Base-by-base conservation (phyloP, 2,888 invertebrate genomes). In the Pediacus dermestoides region DNA sequence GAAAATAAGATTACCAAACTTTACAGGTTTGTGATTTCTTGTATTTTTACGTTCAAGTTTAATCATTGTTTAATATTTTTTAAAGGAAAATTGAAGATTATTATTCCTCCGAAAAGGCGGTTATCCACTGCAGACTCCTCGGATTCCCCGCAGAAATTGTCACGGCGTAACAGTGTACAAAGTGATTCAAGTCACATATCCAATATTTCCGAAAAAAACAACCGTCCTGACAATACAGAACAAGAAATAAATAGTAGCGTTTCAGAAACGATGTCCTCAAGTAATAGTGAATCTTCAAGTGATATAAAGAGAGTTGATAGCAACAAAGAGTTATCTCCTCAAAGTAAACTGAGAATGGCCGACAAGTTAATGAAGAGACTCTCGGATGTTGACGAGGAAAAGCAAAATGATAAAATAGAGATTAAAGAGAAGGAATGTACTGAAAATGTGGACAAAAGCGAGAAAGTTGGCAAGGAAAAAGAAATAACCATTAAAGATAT, bases 321-420 rank as follows among this genome's bases (percentile, higher is more conserved):
- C n/a, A n/a, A n/a, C n/a, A n/a, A n/a, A n/a, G n/a, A n/a, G n/a
- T 6, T 61, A 37, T 58, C 63, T 1, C 58, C 64, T 3, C 53
- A 50, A 16, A 61, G 44, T 36, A 64, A 64, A 52, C 42, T 59
- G 1, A 66, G 60, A 48, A 67, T 68, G 12, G 51, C 62, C 7
- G 67, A 68, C 37, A 56, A 55, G 35, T 48, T 68, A 3, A 68
- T 68, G 34, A 63, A 64, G 36, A 61, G 61, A 36, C 45, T 68
- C 12, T 53, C 55, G 4, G 61, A 61, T 41, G 42, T 33, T 10
- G 44, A 37, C 2, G 37, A 44, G 7, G 11, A 34, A 11, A 28
- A 16, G 9, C 4, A 7, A 23, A n/a, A n/a, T n/a, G 23, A 10
- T 2, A 23, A 4, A 7, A 27, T 22, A 12, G 25, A n/a, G 14